phyloP scores from a whole-genome alignment of 2,888 invertebrate species.

The Lithophane ornitopus region DNA sequence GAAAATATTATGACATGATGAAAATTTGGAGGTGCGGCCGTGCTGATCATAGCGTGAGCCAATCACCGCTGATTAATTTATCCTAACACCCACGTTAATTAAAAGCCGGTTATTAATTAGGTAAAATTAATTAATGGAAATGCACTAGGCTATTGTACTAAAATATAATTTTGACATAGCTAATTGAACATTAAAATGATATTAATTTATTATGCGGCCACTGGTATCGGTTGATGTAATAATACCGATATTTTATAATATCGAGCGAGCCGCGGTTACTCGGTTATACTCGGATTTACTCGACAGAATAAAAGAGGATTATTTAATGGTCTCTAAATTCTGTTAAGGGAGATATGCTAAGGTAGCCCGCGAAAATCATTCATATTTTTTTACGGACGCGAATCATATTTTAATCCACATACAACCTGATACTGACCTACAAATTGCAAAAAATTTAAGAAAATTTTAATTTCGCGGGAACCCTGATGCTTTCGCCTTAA shows the following conservation, averaged over 20 bases:
- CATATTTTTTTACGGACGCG: too few species aligned
- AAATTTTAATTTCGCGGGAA: too few species aligned
- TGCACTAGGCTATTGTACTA: conserved; percentile 71
- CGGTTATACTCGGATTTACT: conserved; percentile 14
- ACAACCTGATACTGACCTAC: too few species aligned
- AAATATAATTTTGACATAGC: conserved; percentile 67
- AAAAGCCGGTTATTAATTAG: conserved; percentile 84
- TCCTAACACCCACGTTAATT: conserved; percentile 83
- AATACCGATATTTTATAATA: conserved; percentile 46
- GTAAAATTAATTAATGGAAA: conserved; percentile 85
- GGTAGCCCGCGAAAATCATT: too few species aligned
- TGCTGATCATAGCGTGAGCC: conserved; percentile 68
- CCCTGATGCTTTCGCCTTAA: too few species aligned
- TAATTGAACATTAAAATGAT: conserved; percentile 67
- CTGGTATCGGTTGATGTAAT: conserved; percentile 42
- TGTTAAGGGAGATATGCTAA: too few species aligned
- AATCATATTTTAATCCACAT: too few species aligned
- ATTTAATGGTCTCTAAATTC: not conserved
- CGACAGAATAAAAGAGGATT: not conserved
- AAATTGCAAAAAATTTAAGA: too few species aligned
- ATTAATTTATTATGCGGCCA: conserved; percentile 56
- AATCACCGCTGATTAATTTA: conserved; percentile 85
- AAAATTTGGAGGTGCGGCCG: conserved; percentile 54
- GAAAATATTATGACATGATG: conserved; percentile 57
- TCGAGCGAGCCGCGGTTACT: conserved; percentile 2